A percentile compares a stretch with the other conserved stretches of the same genome.
phyloP scores from a whole-genome alignment of 2,797 vertebrate genomes.

The Anabas testudineus region DNA sequence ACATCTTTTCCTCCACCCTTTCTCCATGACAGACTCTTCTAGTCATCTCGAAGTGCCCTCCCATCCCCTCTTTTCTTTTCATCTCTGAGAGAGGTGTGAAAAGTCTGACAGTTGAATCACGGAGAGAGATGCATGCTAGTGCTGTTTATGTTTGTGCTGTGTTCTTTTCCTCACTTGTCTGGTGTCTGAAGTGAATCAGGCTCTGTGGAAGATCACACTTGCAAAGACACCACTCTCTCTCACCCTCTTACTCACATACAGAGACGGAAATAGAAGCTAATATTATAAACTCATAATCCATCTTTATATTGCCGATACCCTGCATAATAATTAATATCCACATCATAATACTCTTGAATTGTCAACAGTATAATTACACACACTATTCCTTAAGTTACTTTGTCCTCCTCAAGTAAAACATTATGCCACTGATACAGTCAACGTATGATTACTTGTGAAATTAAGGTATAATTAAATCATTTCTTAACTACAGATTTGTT shows the following conservation, averaged over 20 bases:
- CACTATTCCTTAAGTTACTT: neutral
- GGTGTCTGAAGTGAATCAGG: slow-evolving; percentile 47
- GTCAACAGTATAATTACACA: neutral
- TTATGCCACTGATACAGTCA: neutral
- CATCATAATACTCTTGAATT: neutral
- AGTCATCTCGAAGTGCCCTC: slow-evolving; percentile 2
- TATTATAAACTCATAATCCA: slow-evolving; percentile 10
- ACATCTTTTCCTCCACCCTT: neutral
- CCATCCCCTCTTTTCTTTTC: neutral
- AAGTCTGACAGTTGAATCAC: slow-evolving; percentile 35
- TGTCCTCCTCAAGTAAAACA: neutral
- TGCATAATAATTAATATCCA: neutral
- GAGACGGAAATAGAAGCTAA: neutral
- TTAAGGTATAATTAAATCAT: neutral
- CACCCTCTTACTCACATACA: neutral
- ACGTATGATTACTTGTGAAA: neutral
- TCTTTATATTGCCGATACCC: slow-evolving; percentile 9
- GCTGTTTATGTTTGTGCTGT: slow-evolving; percentile 13
- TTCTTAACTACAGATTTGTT: neutral
- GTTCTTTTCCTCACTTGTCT: slow-evolving; percentile 27
- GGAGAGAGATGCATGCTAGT: slow-evolving; percentile 2
- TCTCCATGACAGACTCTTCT: neutral
- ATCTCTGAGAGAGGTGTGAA: slow-evolving; percentile 30
- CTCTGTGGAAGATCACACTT: slow-evolving; percentile 53
- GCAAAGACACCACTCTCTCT: neutral